phyloP scores from a whole-genome alignment of 2,888 invertebrate species.

The Hemicrepidius hirtus region DNA sequence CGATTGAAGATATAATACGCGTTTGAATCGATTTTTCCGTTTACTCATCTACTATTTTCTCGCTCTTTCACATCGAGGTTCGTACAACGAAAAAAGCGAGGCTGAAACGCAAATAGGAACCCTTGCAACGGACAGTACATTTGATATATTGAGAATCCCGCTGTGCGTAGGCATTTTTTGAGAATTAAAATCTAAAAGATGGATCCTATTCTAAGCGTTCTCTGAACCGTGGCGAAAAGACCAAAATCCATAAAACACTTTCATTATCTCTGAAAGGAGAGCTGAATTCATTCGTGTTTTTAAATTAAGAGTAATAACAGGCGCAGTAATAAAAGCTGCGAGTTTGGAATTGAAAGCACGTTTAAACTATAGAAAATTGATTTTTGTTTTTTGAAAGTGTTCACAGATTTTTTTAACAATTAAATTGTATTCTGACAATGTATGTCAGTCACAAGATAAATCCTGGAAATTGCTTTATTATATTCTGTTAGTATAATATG shows the following conservation, averaged over 20 bases:
- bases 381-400: not conserved
- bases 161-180: constrained; percentile 52
- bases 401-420: not conserved
- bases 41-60: constrained; percentile 14
- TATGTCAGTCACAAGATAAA: not conserved
- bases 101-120: constrained; percentile 33
- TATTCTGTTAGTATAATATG: constrained; percentile 1
- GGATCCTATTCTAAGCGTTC: constrained; percentile 61
- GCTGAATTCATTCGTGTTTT: constrained; percentile 45
- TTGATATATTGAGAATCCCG: constrained; percentile 51
- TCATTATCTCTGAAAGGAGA: constrained; percentile 47
- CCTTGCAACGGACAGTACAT: constrained; percentile 48
- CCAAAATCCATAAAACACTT: constrained; percentile 53
- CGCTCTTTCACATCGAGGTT: constrained; percentile 11
- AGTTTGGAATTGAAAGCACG: constrained; percentile 19
- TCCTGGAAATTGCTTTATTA: not conserved
- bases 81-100: constrained; percentile 5
- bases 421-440: not conserved
- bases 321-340: constrained; percentile 25
- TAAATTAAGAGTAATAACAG: constrained; percentile 50
- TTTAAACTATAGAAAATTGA: not conserved
- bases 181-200: constrained; percentile 65
- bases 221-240: constrained; percentile 60
- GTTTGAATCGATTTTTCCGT: constrained; percentile 30
- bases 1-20: constrained; percentile 48